Evolutionary conservation across 1,140 invertebrate genomes (phyloP), one percentile per base, ranked within the genome.

Genomic region (Oryctes rhinoceros): DNA sequence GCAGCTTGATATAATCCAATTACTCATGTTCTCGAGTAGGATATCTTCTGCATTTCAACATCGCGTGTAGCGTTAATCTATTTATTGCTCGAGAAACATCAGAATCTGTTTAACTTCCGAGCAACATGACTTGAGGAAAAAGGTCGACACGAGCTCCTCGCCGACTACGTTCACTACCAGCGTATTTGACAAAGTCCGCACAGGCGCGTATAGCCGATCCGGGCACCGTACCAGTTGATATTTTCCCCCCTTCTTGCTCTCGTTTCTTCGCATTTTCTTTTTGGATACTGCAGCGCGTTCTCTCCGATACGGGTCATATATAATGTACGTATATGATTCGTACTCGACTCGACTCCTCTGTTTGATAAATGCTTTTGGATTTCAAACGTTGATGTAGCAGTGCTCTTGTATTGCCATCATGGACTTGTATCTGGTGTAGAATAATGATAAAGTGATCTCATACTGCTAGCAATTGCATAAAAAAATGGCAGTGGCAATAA

Each of bases 1-100:
- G 30, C 2, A 67, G n/a, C 78, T 78, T 37, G 76, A 81, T 30
- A 47, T 84, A 83, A 84, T 84, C 81, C 83, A 84, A 84, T 84
- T 84, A 84, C 79, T 83, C 81, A 84, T 80, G 82, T 80, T 82
- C 83, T 83, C 83, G 80, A 79, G 76, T 75, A 81, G 82, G 78
- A 82, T 81, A 81, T 84, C 79, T 77, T 80, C 79, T 81, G 75
- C 80, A 83, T 82, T 83, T 82, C 80, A 82, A 84, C 80, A 83
- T 84, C 81, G 82, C 83, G 82, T 84, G 83, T 78, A 81, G 48
- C 81, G 79, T 80, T 82, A 82, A 83, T 83, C 81, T 83, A 83
- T 83, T 83, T 83, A 82, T 80, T 82, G 75, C 79, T 82, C 81
- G 71, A 48, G 81, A 80, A 78, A 80, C 65, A 80, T 81, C 81